Conservation (phyloP, 2,888 invertebrate species). For the Cheilosia variabilis region DNA sequence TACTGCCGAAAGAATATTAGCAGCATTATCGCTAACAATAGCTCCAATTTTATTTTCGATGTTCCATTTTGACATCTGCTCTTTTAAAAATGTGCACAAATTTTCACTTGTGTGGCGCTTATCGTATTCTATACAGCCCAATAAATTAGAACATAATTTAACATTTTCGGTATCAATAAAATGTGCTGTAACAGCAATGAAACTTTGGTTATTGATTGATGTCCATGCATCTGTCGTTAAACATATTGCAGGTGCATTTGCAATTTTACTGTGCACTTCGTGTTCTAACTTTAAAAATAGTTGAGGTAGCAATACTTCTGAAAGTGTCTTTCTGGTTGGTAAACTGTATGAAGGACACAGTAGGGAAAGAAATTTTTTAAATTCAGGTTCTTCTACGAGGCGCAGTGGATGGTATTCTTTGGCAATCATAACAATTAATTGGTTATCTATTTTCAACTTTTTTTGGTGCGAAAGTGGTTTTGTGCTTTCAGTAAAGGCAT, state of each 20-base stretch:
- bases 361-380: conserved; percentile 16
- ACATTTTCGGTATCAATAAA: conserved; percentile 14
- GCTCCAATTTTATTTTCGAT: conserved; percentile 46
- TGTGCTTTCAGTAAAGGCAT: conserved; percentile 17
- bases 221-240: conserved; percentile 21
- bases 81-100: conserved; percentile 36
- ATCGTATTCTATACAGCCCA: conserved; percentile 20
- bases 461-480: conserved; percentile 29
- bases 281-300: conserved; percentile 29
- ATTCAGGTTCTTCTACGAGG: conserved; percentile 23
- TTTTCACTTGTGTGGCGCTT: conserved; percentile 27
- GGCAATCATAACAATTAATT: conserved; percentile 26
- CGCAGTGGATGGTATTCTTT: conserved; percentile 38
- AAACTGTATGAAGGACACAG: conserved; percentile 28
- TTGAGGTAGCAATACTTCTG: conserved; percentile 14
- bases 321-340: conserved; percentile 22
- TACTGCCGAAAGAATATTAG: conserved; percentile 43
- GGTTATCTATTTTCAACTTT: conserved; percentile 18
- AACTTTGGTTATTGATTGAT: conserved; percentile 34
- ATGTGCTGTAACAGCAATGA: conserved; percentile 26
- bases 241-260: conserved; percentile 18
- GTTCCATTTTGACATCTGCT: conserved; percentile 52
- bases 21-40: conserved; percentile 50
- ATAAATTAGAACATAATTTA: conserved; percentile 14
- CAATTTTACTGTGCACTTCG: conserved; percentile 9